A percentile compares a stretch with the other conserved stretches of the same genome.
These are phyloP conservation scores for Pseudomyrmex cubaensis DNA, from an alignment of 1,140 invertebrate genomes.

Conservation along the genomic window DNA sequence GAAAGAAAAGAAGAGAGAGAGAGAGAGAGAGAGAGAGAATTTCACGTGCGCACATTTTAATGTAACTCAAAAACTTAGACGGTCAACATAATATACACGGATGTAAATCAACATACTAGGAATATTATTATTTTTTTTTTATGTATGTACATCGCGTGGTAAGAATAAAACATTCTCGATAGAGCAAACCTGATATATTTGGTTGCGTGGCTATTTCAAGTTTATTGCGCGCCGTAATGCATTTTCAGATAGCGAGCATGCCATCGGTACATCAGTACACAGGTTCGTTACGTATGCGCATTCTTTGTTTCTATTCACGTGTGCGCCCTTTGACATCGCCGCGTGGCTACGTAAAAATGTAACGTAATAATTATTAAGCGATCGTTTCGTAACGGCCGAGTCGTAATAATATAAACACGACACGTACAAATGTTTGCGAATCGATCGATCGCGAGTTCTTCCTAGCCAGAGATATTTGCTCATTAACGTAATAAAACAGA, in stretches of 20 bases:
- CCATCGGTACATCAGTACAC: constrained; percentile 35
- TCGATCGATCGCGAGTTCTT: neutral
- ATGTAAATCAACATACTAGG: too few species aligned
- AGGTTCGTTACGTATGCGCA: constrained; percentile 1
- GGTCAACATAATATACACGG: too few species aligned
- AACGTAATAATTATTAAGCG: constrained; percentile 29
- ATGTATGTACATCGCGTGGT: neutral
- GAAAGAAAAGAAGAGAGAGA: too few species aligned
- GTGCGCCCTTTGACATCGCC: neutral
- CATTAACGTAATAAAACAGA: neutral
- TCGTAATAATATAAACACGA: constrained; percentile 18
- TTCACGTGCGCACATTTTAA: too few species aligned
- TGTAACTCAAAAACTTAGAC: too few species aligned
- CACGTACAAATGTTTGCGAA: constrained; percentile 8
- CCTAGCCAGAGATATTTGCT: neutral
- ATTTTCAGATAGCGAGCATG: constrained; percentile 51
- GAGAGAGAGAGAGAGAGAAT: too few species aligned
- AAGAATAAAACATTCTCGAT: constrained; percentile 16
- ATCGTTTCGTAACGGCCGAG: constrained; percentile 1
- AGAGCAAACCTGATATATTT: constrained; percentile 35
- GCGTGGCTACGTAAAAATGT: neutral
- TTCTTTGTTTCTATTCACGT: neutral
- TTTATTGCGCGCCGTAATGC: constrained; percentile 45
- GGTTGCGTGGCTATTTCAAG: constrained; percentile 49
- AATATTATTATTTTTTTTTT: too few species aligned